phyloP scores from a whole-genome alignment of 2,113 vertebrate genomes.

The Amphilophus citrinellus region DNA sequence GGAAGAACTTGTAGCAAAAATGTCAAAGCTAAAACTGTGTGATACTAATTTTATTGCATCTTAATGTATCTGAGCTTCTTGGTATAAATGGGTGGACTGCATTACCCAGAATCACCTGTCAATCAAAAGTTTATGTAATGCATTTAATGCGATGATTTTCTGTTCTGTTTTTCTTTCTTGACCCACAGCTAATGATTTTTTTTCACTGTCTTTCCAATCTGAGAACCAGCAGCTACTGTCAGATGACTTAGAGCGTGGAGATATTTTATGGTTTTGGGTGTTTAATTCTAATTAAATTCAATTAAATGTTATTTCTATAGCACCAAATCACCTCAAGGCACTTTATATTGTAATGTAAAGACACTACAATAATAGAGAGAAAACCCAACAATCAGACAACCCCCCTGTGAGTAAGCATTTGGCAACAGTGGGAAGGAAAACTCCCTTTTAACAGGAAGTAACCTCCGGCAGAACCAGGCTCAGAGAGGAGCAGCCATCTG shows the following conservation, averaged over 20 bases:
- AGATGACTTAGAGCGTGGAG: not conserved
- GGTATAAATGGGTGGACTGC: not conserved
- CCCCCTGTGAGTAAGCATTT: no score
- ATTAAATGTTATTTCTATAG: no score
- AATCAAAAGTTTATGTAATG: not conserved
- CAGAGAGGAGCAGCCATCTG: no score
- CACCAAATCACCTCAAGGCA: no score
- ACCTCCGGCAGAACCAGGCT: no score
- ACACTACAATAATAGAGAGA: no score
- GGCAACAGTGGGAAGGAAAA: no score
- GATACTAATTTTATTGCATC: not conserved
- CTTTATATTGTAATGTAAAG: no score
- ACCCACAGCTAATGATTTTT: not conserved
- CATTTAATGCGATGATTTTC: not conserved
- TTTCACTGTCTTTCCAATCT: not conserved
- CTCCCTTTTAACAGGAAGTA: no score
- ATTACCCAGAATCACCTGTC: slow-evolving; percentile 11
- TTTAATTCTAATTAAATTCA: no score
- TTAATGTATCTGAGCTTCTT: not conserved
- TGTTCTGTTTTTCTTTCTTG: slow-evolving; percentile 2
- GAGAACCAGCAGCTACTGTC: not conserved
- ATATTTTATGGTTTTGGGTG: no score
- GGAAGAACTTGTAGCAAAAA: slow-evolving; percentile 26
- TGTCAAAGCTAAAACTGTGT: not conserved
- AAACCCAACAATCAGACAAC: no score